phyloP scores from a whole-genome alignment of 2,113 vertebrate genomes.

The Grus americana region DNA sequence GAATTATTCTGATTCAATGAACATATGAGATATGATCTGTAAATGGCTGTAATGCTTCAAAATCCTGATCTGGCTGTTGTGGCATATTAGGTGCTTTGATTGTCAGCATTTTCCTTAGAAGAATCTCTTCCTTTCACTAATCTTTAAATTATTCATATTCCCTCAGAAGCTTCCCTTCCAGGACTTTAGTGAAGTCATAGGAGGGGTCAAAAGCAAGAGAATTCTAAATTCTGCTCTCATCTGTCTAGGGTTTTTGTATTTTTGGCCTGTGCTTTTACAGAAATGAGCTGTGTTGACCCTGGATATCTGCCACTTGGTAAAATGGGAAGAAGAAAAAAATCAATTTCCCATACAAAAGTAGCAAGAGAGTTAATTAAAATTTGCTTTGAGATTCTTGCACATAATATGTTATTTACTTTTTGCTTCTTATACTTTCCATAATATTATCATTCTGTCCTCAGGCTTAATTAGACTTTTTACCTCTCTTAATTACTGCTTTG shows the following conservation, averaged over 20 bases:
- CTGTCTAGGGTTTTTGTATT: not conserved
- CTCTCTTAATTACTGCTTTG: slow-evolving; percentile 44
- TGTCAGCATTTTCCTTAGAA: slow-evolving; percentile 7
- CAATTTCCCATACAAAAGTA: not conserved
- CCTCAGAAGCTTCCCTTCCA: not conserved
- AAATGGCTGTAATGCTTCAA: not conserved
- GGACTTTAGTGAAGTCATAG: not conserved
- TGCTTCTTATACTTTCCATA: slow-evolving; percentile 13
- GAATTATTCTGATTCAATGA: not conserved
- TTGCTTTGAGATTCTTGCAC: not conserved
- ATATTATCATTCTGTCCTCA: slow-evolving; percentile 30
- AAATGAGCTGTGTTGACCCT: slow-evolving; percentile 26
- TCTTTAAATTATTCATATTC: slow-evolving; percentile 44
- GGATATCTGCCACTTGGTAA: slow-evolving; percentile 5
- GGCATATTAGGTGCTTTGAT: not conserved
- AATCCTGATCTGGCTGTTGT: not conserved
- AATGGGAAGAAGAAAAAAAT: not conserved
- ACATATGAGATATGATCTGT: not conserved
- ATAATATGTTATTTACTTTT: slow-evolving; percentile 36
- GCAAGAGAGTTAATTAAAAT: slow-evolving; percentile 40
- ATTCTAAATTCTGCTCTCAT: slow-evolving; percentile 11
- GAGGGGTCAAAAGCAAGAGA: not conserved
- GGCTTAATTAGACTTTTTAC: slow-evolving; percentile 29
- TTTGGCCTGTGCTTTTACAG: not conserved
- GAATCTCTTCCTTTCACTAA: slow-evolving; percentile 22